Evolutionary conservation across 2,113 vertebrate genomes (phyloP), one percentile per base, ranked within the genome.

Genomic region (Noctilio leporinus): DNA sequence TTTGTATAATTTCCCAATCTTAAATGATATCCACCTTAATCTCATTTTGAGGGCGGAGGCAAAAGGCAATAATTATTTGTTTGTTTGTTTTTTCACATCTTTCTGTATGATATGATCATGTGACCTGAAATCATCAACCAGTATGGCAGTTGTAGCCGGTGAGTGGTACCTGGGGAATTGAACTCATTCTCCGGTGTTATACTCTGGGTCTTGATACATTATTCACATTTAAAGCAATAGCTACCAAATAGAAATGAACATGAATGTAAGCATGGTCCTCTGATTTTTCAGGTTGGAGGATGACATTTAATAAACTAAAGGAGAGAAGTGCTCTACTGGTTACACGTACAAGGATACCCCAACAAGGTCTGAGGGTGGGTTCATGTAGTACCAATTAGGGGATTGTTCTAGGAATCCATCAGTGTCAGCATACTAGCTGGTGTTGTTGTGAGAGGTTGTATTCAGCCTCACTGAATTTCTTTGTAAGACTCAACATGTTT

Each of bases 1-100:
- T 89, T 57, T 92, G 51, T 91, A 43, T 67, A 20, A 72, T 83
- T 95, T 90, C 57, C 85, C 35, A 78, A 70, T 90, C 84, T 94
- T 76, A 89, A 59, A 11, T 62, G 53, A 78, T 40, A 91, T n/a
- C 28, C 28, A 81, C 30, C 87, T 67, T 75, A 28, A 78, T 70
- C 28, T 85, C 45, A 93, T 81, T 55, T 33, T 14, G 33, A 9
- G 16, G 43, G 9, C 33, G 40, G 4, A 3, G 2, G 7, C 2
- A 59, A 76, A 64, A 38, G 70, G 10, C 17, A 73, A 0, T 45
- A 8, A 20, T 47, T 65, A 12, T 24, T 40, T 65, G 16, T 24
- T 40, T 57, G 30, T 65, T n/a, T 30, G 45, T 86, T 69, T 86
- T 43, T 84, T 38, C 6, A 30, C 2, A 16, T 22, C 0, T 49